phyloP scores from a whole-genome alignment of 2,113 vertebrate genomes.

The Urocitellus parryii region DNA sequence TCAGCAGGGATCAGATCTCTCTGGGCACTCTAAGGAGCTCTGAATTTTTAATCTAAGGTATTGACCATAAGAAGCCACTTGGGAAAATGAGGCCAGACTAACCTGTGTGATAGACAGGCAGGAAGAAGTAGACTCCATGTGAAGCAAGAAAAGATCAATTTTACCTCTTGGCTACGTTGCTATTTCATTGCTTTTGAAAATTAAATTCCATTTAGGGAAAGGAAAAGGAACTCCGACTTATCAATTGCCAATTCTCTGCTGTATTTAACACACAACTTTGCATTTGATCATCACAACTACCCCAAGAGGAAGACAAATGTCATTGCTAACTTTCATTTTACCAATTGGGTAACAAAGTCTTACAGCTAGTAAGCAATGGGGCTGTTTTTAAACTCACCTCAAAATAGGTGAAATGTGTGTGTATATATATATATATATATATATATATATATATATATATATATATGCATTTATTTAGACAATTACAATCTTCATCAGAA shows the following conservation, averaged over 20 bases:
- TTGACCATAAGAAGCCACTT: conserved; percentile 28
- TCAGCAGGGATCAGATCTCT: background rate
- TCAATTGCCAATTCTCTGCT: conserved; percentile 59
- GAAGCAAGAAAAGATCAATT: conserved; percentile 64
- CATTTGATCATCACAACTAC: conserved; percentile 50
- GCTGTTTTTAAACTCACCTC: conserved; percentile 33
- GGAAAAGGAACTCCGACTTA: conserved; percentile 49
- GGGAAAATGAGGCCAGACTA: conserved; percentile 43
- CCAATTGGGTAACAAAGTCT: conserved; percentile 26
- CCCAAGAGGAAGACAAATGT: conserved; percentile 9
- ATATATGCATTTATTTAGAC: conserved; percentile 27
- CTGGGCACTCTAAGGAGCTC: background rate
- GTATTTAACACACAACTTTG: conserved; percentile 52
- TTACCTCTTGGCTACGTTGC: conserved; percentile 52
- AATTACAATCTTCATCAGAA: background rate
- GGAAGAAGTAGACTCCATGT: background rate
- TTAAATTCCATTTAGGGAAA: conserved; percentile 68
- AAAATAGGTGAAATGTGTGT: conserved; percentile 20
- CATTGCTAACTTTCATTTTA: conserved; percentile 51
- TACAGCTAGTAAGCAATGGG: background rate
- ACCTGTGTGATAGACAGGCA: background rate
- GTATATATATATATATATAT: background rate
- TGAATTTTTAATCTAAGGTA: background rate
- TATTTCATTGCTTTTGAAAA: conserved; percentile 71
- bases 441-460: background rate